Base-by-base conservation (phyloP, 2,888 invertebrate species). In the Campoplex capitator region DNA sequence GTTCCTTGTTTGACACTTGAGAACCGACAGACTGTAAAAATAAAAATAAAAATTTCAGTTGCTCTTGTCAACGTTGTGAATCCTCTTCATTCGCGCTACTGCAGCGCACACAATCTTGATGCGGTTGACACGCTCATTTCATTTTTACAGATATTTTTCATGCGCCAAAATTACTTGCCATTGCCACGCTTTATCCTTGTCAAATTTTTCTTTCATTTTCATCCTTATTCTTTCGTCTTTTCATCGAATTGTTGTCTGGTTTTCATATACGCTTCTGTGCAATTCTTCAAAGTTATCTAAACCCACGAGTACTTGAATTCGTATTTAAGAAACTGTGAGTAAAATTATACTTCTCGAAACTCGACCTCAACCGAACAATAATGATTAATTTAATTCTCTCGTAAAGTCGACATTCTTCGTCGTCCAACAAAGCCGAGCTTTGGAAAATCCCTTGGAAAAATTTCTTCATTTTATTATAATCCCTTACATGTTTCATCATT, bases 1-100 rank as follows among this genome's bases (percentile, higher is more conserved):
- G 73, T 81, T 81, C 73, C 81, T 81, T 65, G 81, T 58, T 74
- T 81, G 81, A 81, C 81, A 81, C 73, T 81, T 67, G 38, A 67
- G 28, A 74, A 81, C 65, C 58, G 71, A 35, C 51, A 77, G 67
- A 67, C 67, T n/a, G 65, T 32, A 23, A 65, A 56, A 70, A 13
- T 38, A 81, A 81, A 42, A 48, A 54, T 35, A 38, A 54, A 58
- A 62, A 28, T 51, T 54, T 32, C 81, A 81, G 81, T 38, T 81
- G 73, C 42, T 81, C 65, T 42, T 35, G 79, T 71, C 73, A 74
- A 65, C n/a, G 45, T 62, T 38, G 71, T 38, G 71, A 38, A 74
- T 73, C 48, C 45, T 45, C 71, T 51, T 71, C 23, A 45, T 65
- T 65, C 51, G 16, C 48, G 74, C 65, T 65, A 48, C 65, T n/a